A percentile compares a stretch with the other conserved stretches of the same genome.
phyloP scores from a whole-genome alignment of 2,113 vertebrate genomes.

The Trichechus manatus region DNA sequence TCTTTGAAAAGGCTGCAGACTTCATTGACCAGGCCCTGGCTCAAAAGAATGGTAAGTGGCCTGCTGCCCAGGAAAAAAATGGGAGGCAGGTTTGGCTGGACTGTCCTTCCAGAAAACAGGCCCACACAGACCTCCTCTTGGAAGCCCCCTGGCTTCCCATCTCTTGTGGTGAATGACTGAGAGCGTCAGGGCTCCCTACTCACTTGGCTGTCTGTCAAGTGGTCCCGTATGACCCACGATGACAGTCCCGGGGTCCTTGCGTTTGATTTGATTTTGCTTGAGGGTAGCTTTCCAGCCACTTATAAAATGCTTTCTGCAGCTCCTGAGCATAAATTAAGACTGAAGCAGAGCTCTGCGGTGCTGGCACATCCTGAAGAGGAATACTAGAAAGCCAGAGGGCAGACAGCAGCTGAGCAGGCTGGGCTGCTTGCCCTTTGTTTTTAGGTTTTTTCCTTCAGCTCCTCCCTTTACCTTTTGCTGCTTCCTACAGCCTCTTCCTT shows the following conservation, averaged over 20 bases:
- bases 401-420: background rate
- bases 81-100: background rate
- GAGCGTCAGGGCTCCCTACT: background rate
- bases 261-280: background rate
- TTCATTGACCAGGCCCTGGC: slow-evolving; percentile 97
- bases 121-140: background rate
- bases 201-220: background rate
- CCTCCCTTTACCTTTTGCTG: background rate
- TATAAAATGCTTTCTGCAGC: background rate
- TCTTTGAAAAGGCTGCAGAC: slow-evolving; percentile 97
- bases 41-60: slow-evolving; percentile 94
- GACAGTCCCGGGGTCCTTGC: background rate
- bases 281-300: background rate
- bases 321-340: background rate
- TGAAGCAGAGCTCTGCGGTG: background rate
- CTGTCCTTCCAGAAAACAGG: background rate
- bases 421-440: background rate
- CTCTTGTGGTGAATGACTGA: background rate
- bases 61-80: background rate
- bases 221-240: background rate
- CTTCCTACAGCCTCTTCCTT: background rate
- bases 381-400: slow-evolving; percentile 54
- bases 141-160: background rate
- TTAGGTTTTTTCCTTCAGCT: background rate
- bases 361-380: background rate